phyloP scores from a whole-genome alignment of 2,113 vertebrate species.

The Platichthys stellatus region DNA sequence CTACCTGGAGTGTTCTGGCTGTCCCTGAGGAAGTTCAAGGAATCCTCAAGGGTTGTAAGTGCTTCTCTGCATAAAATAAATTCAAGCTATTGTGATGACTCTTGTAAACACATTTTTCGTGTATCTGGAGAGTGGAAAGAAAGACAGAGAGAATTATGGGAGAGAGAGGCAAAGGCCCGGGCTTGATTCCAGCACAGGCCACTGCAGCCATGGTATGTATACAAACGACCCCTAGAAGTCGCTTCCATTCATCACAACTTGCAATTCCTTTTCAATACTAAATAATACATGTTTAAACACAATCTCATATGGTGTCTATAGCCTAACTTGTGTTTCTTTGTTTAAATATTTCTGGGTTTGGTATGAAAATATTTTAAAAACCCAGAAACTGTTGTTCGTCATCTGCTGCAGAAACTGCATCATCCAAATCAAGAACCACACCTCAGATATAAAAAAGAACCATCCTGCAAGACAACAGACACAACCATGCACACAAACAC shows the following conservation, averaged over 20 bases:
- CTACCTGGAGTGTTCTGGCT: too few relatives aligned
- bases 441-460: conserved; percentile 45
- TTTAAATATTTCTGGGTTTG: conserved; percentile 29
- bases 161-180: too few relatives aligned
- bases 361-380: too few relatives aligned
- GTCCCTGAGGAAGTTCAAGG: too few relatives aligned
- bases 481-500: conserved; percentile 2
- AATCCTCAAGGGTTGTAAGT: neutral
- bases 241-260: neutral
- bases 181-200: too few relatives aligned
- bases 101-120: neutral
- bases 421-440: conserved; percentile 35
- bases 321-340: neutral
- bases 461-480: conserved; percentile 25
- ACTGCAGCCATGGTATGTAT: neutral
- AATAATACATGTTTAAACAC: too few relatives aligned
- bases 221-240: neutral
- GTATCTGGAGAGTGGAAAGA: too few relatives aligned
- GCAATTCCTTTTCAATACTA: too few relatives aligned
- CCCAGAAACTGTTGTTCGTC: conserved; percentile 7
- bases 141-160: too few relatives aligned
- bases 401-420: conserved; percentile 52
- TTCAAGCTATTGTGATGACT: neutral
- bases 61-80: neutral
- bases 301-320: too few relatives aligned